Percentiles rank a stretch among this genome's conserved stretches.
Evolutionary conservation across 2,797 vertebrate genomes (phyloP).

Genomic region (Accipiter minullus): DNA sequence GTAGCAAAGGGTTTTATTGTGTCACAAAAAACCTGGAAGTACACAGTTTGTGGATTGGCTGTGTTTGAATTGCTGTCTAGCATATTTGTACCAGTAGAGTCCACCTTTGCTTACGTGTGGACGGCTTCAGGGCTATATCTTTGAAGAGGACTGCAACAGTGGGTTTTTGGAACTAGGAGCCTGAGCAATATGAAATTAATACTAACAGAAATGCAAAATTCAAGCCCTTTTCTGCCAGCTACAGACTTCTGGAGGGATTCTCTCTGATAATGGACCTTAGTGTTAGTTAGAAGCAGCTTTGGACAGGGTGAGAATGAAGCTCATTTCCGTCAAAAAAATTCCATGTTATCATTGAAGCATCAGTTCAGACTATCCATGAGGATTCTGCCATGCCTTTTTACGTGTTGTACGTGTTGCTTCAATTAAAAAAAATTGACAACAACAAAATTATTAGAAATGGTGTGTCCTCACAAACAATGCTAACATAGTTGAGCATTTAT

Average conservation of each 20-base stretch:
- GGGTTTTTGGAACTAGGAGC: background rate
- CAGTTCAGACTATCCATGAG: background rate
- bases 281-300: background rate
- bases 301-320: background rate
- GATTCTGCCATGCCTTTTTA: background rate
- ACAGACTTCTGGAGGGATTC: background rate
- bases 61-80: background rate
- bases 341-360: background rate
- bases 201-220: background rate
- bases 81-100: background rate
- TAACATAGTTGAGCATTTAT: background rate
- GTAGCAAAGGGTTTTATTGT: background rate
- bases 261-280: background rate
- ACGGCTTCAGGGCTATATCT: background rate
- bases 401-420: background rate
- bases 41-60: background rate
- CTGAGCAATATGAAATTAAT: background rate
- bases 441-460: conserved; percentile 7
- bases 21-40: background rate
- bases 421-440: background rate
- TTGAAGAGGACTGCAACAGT: background rate
- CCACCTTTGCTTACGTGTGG: background rate
- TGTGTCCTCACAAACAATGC: background rate
- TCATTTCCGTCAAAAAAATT: background rate
- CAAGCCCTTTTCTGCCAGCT: background rate